Evolutionary conservation across 2,888 invertebrate genomes (phyloP).

Genomic region (Pterobdella sp.): DNA sequence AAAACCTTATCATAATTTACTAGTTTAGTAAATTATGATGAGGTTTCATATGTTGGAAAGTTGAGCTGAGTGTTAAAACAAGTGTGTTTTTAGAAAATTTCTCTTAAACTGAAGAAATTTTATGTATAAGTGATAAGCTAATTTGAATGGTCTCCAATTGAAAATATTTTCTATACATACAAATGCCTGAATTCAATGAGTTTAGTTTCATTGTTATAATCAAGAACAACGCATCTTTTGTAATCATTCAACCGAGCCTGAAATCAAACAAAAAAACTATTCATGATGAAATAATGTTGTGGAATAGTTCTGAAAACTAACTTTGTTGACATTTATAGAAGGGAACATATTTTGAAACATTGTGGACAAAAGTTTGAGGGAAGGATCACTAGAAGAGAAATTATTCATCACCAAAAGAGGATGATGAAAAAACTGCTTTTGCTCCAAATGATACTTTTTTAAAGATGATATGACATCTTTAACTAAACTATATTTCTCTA

Average conservation of each 20-base stretch:
- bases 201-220: conserved; percentile 76
- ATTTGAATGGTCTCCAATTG: no score
- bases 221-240: conserved; percentile 78
- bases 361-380: conserved; percentile 69
- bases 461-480: conserved; percentile 76
- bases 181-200: conserved; percentile 87
- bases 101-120: no score
- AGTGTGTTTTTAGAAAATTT: no score
- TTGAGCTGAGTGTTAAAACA: no score
- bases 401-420: conserved; percentile 70
- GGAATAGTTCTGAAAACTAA: conserved; percentile 44
- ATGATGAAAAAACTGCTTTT: conserved; percentile 69
- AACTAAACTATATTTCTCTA: conserved; percentile 68
- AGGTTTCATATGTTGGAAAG: no score
- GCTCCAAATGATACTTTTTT: conserved; percentile 62
- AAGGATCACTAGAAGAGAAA: conserved; percentile 72
- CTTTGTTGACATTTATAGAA: conserved; percentile 82
- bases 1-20: no score
- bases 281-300: not conserved
- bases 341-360: conserved; percentile 99
- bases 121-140: no score
- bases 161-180: no score
- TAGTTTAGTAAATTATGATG: no score
- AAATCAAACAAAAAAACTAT: not conserved
- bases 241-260: conserved; percentile 79